phyloP scores from a whole-genome alignment of 92 coral and sea anemone genomes.

The Actinernus sp. region DNA sequence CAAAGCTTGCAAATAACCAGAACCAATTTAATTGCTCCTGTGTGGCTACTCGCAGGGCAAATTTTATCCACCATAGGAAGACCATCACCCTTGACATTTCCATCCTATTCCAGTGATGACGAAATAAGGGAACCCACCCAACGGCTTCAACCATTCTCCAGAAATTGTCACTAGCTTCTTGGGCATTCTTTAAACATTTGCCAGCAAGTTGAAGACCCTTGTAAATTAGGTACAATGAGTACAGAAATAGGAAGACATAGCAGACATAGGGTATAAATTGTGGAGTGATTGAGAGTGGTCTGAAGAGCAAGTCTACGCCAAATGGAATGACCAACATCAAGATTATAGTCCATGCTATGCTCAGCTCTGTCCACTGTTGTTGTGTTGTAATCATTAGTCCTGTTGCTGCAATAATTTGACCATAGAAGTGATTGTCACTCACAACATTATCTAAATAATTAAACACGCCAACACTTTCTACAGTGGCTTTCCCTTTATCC shows the following conservation, averaged over 20 bases:
- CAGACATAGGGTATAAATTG: slow-evolving; percentile 51
- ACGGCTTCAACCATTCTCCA: slow-evolving; percentile 63
- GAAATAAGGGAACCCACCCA: slow-evolving; percentile 80
- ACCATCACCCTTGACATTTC: slow-evolving; percentile 68
- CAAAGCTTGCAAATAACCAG: slow-evolving; percentile 62
- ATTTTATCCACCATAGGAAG: slow-evolving; percentile 80
- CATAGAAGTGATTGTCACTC: slow-evolving; percentile 71
- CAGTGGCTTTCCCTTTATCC: slow-evolving; percentile 9
- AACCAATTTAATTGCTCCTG: slow-evolving; percentile 39
- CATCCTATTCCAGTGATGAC: slow-evolving; percentile 73
- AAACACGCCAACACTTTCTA: slow-evolving; percentile 7
- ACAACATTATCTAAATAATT: slow-evolving; percentile 39
- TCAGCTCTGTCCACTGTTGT: slow-evolving; percentile 64
- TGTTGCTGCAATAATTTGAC: slow-evolving; percentile 74
- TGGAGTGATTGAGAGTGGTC: slow-evolving; percentile 51
- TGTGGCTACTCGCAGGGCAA: slow-evolving; percentile 32
- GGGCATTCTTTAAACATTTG: slow-evolving; percentile 34
- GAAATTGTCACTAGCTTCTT: slow-evolving; percentile 49
- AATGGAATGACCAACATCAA: slow-evolving; percentile 70
- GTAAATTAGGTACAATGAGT: slow-evolving; percentile 39
- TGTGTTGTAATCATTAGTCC: slow-evolving; percentile 74
- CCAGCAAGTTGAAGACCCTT: slow-evolving; percentile 65
- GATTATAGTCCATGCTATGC: slow-evolving; percentile 57
- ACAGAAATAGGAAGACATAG: slow-evolving; percentile 43
- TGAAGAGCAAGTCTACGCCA: slow-evolving; percentile 59